Percentiles rank a stretch among this genome's conserved stretches.
These are phyloP conservation scores for Exaiptasia diaphana DNA, from an alignment of 64 coral and sea anemone species.

Conservation along the genomic window DNA sequence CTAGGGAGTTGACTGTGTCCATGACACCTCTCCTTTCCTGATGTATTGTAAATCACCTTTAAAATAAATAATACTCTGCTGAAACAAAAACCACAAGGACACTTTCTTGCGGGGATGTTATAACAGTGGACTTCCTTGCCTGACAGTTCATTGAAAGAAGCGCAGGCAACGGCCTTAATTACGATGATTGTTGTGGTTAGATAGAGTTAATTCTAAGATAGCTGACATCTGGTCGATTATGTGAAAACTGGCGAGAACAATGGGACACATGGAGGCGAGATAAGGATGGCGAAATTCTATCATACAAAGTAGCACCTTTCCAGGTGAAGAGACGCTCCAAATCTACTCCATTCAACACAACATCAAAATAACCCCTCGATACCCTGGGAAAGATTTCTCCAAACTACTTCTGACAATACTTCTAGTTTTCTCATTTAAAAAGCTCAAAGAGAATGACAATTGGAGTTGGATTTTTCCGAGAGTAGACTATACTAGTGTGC, in stretches of 20 bases:
- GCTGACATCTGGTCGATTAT: slow-evolving; percentile 80
- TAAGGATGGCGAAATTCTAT: slow-evolving; percentile 53
- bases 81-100: slow-evolving; percentile 2
- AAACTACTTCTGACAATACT: no score
- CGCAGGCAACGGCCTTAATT: slow-evolving; percentile 20
- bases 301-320: slow-evolving; percentile 59
- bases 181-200: slow-evolving; percentile 62
- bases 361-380: neutral
- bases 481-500: no score
- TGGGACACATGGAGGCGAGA: slow-evolving; percentile 73
- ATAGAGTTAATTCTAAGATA: slow-evolving; percentile 57
- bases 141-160: neutral
- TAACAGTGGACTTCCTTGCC: neutral
- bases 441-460: no score
- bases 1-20: slow-evolving; percentile 1
- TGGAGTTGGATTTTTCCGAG: no score
- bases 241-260: slow-evolving; percentile 70
- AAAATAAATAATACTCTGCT: slow-evolving; percentile 1
- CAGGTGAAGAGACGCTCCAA: slow-evolving; percentile 49
- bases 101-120: neutral
- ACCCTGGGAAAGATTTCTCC: no score
- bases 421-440: no score
- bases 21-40: neutral
- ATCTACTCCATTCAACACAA: no score
- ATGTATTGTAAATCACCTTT: neutral